Evolutionary conservation across 2,113 vertebrate species (phyloP).

Genomic region (Parotia lawesii): DNA sequence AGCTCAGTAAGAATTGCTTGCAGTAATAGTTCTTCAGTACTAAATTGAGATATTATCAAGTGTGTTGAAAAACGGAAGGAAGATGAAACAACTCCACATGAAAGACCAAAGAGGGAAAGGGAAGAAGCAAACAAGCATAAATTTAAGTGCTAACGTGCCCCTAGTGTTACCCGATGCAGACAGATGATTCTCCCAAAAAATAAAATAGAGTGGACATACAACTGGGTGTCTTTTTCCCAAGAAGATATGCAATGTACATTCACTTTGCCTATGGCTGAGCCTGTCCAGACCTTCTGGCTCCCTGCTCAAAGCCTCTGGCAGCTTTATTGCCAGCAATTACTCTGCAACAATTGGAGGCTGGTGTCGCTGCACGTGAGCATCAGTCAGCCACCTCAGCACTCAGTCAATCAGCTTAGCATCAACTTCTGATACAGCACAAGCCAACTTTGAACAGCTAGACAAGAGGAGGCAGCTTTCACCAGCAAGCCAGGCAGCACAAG

Average conservation of each 20-base stretch:
- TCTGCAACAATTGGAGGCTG: background rate
- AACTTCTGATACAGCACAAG: background rate
- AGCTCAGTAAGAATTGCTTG: background rate
- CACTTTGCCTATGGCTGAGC: background rate
- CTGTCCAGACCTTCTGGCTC: background rate
- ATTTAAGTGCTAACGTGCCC: background rate
- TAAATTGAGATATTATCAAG: background rate
- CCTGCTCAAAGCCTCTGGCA: background rate
- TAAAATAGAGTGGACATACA: background rate
- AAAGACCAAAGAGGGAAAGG: background rate
- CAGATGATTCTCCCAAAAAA: background rate
- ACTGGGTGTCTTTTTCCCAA: background rate
- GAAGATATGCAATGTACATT: rapidly evolving
- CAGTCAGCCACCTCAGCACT: background rate
- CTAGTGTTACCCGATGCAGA: background rate
- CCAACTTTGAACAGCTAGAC: background rate
- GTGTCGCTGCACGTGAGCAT: background rate
- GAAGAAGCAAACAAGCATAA: background rate
- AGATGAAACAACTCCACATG: background rate
- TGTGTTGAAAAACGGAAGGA: background rate
- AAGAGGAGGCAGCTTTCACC: background rate
- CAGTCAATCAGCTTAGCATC: background rate
- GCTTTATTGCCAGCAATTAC: background rate
- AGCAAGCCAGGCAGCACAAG: background rate
- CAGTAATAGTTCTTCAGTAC: background rate